Percentiles rank a stretch among this genome's conserved stretches.
These are phyloP conservation scores for Malacosoma neustria DNA, from an alignment of 2,888 invertebrate species.

Conservation along the genomic window DNA sequence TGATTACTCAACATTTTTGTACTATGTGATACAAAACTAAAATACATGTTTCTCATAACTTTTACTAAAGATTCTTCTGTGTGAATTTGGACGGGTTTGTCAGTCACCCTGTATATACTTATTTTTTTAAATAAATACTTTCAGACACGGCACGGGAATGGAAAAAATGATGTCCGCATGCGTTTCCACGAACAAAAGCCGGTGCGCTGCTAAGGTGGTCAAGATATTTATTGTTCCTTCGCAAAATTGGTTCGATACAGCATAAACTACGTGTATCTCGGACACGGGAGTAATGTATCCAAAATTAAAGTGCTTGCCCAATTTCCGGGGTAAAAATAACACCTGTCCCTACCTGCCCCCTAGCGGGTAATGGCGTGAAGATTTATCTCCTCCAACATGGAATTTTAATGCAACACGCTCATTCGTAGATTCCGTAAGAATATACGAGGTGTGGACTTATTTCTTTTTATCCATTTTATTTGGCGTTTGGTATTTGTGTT, in stretches of 20 bases:
- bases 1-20: too few relatives aligned
- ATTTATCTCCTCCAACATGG: conserved; percentile 50
- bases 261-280: conserved; percentile 12
- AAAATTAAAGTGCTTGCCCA: conserved; percentile 50
- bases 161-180: too few relatives aligned
- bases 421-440: conserved; percentile 8
- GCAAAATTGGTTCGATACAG: conserved; percentile 7
- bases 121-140: too few relatives aligned
- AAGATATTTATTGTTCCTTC: too few relatives aligned
- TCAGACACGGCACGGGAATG: too few relatives aligned
- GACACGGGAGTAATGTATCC: conserved; percentile 35
- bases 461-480: not conserved
- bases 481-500: not conserved
- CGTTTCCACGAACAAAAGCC: too few relatives aligned
- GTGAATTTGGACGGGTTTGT: too few relatives aligned
- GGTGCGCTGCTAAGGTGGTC: too few relatives aligned
- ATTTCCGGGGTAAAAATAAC: conserved; percentile 53
- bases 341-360: conserved; percentile 36
- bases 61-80: too few relatives aligned
- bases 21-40: too few relatives aligned
- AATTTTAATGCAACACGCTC: conserved; percentile 44
- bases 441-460: not conserved
- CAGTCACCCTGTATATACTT: too few relatives aligned
- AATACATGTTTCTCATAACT: too few relatives aligned
- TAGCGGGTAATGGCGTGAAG: conserved; percentile 42